Conservation (phyloP, 2,888 invertebrate species). For the Drosophila koepferae region DNA sequence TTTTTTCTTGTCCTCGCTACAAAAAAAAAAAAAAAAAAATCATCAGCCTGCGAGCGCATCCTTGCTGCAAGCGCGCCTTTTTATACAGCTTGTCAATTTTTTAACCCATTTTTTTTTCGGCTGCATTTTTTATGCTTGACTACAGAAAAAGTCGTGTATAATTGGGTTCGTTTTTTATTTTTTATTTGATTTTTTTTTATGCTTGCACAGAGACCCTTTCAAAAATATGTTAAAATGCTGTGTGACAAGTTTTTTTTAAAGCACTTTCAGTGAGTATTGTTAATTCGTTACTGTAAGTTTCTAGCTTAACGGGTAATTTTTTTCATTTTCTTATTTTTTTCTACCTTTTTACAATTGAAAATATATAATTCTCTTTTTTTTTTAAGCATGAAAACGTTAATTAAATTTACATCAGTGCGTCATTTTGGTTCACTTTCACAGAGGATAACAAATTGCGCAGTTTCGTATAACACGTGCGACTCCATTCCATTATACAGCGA, state of each 20-base stretch:
- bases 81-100: slow-evolving; percentile 52
- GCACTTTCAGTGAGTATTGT: slow-evolving; percentile 46
- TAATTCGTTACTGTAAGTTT: slow-evolving; percentile 60
- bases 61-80: slow-evolving; percentile 54
- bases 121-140: slow-evolving; percentile 71
- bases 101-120: slow-evolving; percentile 63
- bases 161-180: slow-evolving; percentile 60
- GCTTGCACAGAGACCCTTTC: slow-evolving; percentile 45
- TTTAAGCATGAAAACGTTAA: slow-evolving; percentile 62
- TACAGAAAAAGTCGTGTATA: slow-evolving; percentile 76
- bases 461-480: slow-evolving; percentile 32
- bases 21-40: slow-evolving; percentile 57
- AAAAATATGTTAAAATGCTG: slow-evolving; percentile 56
- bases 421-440: slow-evolving; percentile 46
- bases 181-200: neutral
- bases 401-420: slow-evolving; percentile 68
- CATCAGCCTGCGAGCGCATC: slow-evolving; percentile 67
- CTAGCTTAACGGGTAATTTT: slow-evolving; percentile 24
- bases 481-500: slow-evolving; percentile 2
- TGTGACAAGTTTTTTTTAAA: slow-evolving; percentile 71
- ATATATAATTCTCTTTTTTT: slow-evolving; percentile 21
- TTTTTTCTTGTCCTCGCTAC: slow-evolving; percentile 31
- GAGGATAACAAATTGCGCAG: slow-evolving; percentile 56
- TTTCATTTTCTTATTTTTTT: slow-evolving; percentile 28
- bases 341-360: slow-evolving; percentile 49